Evolutionary conservation across 2,888 invertebrate species (phyloP).

Genomic region (Mesorhabditis belari): DNA sequence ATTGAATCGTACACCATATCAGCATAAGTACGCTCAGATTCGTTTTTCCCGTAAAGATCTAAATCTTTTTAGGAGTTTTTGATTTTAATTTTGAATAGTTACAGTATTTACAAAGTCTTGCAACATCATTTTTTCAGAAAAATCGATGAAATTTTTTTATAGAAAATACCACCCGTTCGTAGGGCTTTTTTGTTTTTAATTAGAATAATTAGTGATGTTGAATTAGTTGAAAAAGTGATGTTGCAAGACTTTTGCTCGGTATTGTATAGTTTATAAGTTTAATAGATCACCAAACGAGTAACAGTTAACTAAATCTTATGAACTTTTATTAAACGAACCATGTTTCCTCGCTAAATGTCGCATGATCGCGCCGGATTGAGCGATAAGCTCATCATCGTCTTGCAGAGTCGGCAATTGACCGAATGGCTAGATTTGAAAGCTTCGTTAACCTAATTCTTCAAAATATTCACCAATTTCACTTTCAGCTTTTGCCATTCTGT

Average conservation of each 20-base stretch:
- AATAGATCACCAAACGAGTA: background rate
- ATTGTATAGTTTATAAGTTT: background rate
- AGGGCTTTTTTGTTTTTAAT: no score
- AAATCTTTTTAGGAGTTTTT: slow-evolving; percentile 1
- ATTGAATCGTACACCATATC: slow-evolving; percentile 36
- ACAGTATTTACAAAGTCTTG: background rate
- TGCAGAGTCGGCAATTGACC: slow-evolving; percentile 34
- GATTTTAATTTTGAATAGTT: background rate
- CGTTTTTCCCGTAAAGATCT: slow-evolving; percentile 31
- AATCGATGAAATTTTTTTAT: no score
- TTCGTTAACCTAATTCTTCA: background rate
- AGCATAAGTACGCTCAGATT: slow-evolving; percentile 24
- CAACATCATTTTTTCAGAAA: no score
- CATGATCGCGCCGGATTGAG: slow-evolving; percentile 36
- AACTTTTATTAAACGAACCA: slow-evolving; percentile 7
- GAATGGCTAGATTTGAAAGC: slow-evolving; percentile 19
- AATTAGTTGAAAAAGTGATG: no score
- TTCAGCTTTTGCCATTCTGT: slow-evolving; percentile 28
- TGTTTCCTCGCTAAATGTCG: slow-evolving; percentile 35
- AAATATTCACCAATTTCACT: slow-evolving; percentile 18
- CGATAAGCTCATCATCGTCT: slow-evolving; percentile 27
- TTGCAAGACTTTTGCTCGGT: no score
- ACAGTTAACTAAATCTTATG: background rate
- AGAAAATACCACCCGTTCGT: no score
- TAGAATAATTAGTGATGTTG: background rate